Conservation (phyloP, 2,113 vertebrate species). For the Aplodontia rufa region DNA sequence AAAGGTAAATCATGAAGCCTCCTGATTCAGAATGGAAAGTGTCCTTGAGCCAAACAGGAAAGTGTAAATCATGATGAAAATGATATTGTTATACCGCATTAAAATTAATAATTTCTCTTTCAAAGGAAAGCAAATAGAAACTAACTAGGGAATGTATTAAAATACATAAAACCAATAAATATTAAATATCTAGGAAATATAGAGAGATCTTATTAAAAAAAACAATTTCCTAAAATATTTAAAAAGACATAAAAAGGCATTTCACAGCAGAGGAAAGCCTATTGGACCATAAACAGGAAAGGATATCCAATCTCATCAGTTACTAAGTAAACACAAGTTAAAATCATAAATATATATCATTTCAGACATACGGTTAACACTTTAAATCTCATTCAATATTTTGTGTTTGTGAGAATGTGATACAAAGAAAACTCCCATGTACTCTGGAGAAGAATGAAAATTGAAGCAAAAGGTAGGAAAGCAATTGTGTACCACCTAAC, state of each 20-base stretch:
- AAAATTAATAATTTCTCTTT: not conserved
- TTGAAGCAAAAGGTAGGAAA: not conserved
- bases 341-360: not conserved
- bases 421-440: not conserved
- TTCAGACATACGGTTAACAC: not conserved
- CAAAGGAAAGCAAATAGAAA: not conserved
- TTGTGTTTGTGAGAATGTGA: not conserved
- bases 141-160: not conserved
- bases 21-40: not conserved
- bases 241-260: not conserved
- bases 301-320: not conserved
- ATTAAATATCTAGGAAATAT: not conserved
- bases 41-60: conserved; percentile 10
- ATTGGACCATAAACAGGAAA: not conserved
- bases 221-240: not conserved
- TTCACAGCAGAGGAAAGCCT: not conserved
- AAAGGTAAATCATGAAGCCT: conserved; percentile 1
- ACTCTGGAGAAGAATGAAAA: not conserved
- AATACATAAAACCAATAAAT: not conserved
- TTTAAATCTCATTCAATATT: not conserved
- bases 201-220: not conserved
- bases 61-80: not conserved
- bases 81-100: not conserved
- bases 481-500: not conserved
- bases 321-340: conserved; percentile 13